A percentile compares a stretch with the other conserved stretches of the same genome.
phyloP scores from a whole-genome alignment of 2,113 vertebrate genomes.

The Zapus hudsonius region DNA sequence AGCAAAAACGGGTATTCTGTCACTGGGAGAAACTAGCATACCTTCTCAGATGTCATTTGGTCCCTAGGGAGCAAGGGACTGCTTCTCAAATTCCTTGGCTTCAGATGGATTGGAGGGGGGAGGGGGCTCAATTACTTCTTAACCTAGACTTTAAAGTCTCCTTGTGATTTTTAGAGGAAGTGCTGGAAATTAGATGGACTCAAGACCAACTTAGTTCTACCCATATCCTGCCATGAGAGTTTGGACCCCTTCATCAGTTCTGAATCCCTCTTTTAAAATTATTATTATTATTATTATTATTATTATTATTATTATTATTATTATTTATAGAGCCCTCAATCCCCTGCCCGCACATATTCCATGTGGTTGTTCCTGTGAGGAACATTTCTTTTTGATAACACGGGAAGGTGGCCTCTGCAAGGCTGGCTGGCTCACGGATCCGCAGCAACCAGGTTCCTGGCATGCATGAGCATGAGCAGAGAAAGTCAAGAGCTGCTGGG shows the following conservation, averaged over 20 bases:
- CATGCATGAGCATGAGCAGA: background rate
- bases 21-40: background rate
- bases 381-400: background rate
- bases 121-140: background rate
- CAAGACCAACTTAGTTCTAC: background rate
- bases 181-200: background rate
- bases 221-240: background rate
- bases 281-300: too few species aligned
- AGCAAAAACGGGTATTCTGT: background rate
- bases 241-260: background rate
- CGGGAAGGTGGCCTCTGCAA: background rate
- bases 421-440: slow-evolving; percentile 3
- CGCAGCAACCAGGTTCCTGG: slow-evolving; percentile 16
- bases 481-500: slow-evolving; percentile 54
- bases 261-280: background rate
- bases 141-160: background rate
- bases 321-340: background rate
- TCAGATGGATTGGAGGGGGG: background rate
- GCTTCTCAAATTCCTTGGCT: background rate
- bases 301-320: too few species aligned
- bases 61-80: background rate
- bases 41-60: background rate
- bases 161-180: background rate
- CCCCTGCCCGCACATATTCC: background rate
- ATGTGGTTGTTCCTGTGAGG: background rate